Conservation (phyloP, 2,113 vertebrate genomes). For the Embiotoca jacksoni region DNA sequence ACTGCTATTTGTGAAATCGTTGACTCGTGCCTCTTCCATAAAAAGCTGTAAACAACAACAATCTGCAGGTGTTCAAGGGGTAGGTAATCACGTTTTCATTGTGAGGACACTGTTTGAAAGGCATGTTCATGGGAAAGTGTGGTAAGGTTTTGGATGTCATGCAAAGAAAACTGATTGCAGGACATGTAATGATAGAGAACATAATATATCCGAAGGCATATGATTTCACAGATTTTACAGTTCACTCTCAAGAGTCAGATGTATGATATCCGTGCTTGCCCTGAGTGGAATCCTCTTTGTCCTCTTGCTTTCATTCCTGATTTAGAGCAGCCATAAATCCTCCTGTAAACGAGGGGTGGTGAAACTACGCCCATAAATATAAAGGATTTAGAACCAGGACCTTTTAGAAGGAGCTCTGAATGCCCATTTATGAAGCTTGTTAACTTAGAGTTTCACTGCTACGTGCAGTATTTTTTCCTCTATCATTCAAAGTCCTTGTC, state of each 20-base stretch:
- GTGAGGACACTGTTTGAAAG: constrained; percentile 43
- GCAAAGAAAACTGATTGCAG: constrained; percentile 60
- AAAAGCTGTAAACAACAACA: constrained; percentile 59
- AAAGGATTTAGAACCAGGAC: constrained; percentile 68
- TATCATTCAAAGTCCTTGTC: constrained; percentile 28
- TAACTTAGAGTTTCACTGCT: constrained; percentile 58
- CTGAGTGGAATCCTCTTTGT: constrained; percentile 71
- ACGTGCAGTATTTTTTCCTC: constrained; percentile 45
- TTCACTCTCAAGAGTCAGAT: constrained; percentile 49
- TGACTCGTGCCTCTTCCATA: constrained; percentile 32
- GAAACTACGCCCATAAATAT: constrained; percentile 77
- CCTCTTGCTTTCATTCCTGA: constrained; percentile 70
- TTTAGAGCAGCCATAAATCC: constrained; percentile 82
- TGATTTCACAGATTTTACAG: constrained; percentile 61
- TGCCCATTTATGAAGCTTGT: constrained; percentile 69
- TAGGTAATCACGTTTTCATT: constrained; percentile 68
- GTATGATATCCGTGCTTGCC: constrained; percentile 61
- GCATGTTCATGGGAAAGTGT: constrained; percentile 38
- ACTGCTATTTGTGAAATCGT: constrained; percentile 48
- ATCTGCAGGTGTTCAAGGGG: constrained; percentile 63
- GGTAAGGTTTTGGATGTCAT: constrained; percentile 49
- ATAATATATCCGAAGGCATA: constrained; percentile 44
- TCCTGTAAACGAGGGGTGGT: constrained; percentile 74
- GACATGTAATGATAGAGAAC: constrained; percentile 60
- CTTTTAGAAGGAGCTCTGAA: constrained; percentile 66